A percentile compares a stretch with the other conserved stretches of the same genome.
Evolutionary conservation across 2,888 invertebrate species (phyloP).

Genomic region (Dynastes grantii): DNA sequence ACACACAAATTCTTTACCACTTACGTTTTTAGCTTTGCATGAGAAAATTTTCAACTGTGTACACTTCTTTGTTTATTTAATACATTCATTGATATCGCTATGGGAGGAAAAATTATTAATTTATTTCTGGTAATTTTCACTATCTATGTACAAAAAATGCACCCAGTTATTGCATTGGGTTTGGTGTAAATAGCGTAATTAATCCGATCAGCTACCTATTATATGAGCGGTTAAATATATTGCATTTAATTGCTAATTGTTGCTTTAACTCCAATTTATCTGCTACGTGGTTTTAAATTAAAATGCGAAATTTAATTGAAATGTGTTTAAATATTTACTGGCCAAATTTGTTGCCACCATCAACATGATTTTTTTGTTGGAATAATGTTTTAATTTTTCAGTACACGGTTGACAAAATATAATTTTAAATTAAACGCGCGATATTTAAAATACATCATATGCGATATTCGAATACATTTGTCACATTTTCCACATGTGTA

Average conservation of each 20-base stretch:
- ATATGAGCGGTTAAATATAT: not conserved
- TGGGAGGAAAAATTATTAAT: too few species aligned
- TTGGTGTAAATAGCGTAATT: not conserved
- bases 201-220: slow-evolving; percentile 13
- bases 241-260: slow-evolving; percentile 1
- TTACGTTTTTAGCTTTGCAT: too few species aligned
- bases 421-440: slow-evolving; percentile 42
- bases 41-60: too few species aligned
- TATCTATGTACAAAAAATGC: too few species aligned
- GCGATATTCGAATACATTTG: slow-evolving; percentile 44
- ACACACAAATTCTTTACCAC: too few species aligned
- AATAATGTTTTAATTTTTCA: slow-evolving; percentile 29
- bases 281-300: slow-evolving; percentile 27
- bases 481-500: slow-evolving; percentile 26
- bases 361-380: slow-evolving; percentile 7
- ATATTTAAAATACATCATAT: slow-evolving; percentile 33
- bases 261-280: slow-evolving; percentile 21
- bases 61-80: too few species aligned
- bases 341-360: not conserved
- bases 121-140: too few species aligned
- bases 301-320: slow-evolving; percentile 48
- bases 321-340: slow-evolving; percentile 39
- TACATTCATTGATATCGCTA: too few species aligned
- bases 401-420: slow-evolving; percentile 12
- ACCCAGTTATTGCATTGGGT: not conserved